phyloP scores from a whole-genome alignment of 64 coral and sea anemone genomes.

The Exaiptasia diaphana region DNA sequence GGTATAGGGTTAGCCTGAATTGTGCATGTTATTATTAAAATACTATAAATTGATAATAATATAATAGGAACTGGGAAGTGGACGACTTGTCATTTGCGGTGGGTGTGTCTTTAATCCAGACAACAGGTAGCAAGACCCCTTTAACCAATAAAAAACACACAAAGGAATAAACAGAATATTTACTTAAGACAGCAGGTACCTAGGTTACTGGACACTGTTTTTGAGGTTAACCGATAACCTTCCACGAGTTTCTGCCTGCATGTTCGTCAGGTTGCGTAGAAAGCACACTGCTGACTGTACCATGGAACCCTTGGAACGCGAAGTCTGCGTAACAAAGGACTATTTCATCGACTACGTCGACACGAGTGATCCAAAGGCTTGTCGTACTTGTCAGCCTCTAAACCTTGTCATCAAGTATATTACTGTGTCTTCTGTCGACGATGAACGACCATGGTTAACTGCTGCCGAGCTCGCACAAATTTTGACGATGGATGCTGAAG shows the following conservation, averaged over 20 bases:
- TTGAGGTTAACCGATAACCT: no score
- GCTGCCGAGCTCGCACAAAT: slow-evolving; percentile 74
- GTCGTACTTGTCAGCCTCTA: slow-evolving; percentile 26
- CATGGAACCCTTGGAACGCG: slow-evolving; percentile 11
- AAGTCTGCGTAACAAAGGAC: slow-evolving; percentile 77
- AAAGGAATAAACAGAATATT: background rate
- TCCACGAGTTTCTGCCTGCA: background rate
- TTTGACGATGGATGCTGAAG: slow-evolving; percentile 66
- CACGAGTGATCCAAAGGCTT: slow-evolving; percentile 1
- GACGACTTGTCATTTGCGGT: no score
- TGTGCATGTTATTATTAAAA: no score
- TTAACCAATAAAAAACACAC: no score
- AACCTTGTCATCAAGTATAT: slow-evolving; percentile 62
- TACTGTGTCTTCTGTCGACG: slow-evolving; percentile 23
- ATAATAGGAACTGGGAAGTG: no score
- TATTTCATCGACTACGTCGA: slow-evolving; percentile 51
- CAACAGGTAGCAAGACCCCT: no score
- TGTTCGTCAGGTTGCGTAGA: background rate
- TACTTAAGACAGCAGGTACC: background rate
- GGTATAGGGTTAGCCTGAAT: no score
- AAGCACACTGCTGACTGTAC: background rate
- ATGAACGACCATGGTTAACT: slow-evolving; percentile 28
- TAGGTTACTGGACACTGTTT: background rate
- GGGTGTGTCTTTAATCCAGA: no score
- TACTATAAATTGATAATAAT: no score